Base-by-base conservation (phyloP, 2,797 vertebrate species). In the Selene dorsalis region DNA sequence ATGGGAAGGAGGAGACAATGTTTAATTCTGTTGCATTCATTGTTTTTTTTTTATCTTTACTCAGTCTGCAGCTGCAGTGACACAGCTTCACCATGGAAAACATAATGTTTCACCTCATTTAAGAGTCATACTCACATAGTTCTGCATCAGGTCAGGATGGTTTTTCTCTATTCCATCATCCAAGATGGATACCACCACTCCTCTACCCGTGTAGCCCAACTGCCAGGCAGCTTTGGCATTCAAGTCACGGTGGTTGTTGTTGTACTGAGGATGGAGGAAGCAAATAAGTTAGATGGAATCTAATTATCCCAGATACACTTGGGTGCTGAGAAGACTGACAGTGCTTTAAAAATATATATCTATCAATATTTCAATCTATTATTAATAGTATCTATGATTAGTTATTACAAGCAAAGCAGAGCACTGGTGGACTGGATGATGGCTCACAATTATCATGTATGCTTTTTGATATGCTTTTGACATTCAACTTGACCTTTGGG, bases 81-180 rank as follows among this genome's bases (percentile, higher is more conserved):
- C 12, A 45, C 8, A 65, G 13, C 14, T 26, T 53, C 17, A 59
- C 2, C 0, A 3, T 30, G 4, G 6, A 73, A 66, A 60, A 57
- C 12, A 57, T 3, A 8, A 20, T 14, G 32, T 32, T 62, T 52
- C 2, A 20, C 48, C 4, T 66, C 4, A 67, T 58, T 52, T 13
- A 16, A 30, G 17, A 69, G 55, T 60, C 17, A 16, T 77, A 93
- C 93, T 94, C 79, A 94, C 93, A 0, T 94, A 94, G 87, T 94
- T 94, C 76, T 93, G 84, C 57, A 79, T 93, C 74, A 99, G 92
- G 86, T 99, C 98, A 0, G 97, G 97, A 85, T 99, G 98, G 93
- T 97, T 97, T 94, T 98, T 99, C 93, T 99, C 98, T 3, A 99
- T 99, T 65, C 98, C 98, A 0, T 99, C 98, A 28, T 99, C 98